Percentiles rank a stretch among this genome's conserved stretches.
phyloP scores from a whole-genome alignment of 1,140 invertebrate genomes.

The Micrasema minimum region DNA sequence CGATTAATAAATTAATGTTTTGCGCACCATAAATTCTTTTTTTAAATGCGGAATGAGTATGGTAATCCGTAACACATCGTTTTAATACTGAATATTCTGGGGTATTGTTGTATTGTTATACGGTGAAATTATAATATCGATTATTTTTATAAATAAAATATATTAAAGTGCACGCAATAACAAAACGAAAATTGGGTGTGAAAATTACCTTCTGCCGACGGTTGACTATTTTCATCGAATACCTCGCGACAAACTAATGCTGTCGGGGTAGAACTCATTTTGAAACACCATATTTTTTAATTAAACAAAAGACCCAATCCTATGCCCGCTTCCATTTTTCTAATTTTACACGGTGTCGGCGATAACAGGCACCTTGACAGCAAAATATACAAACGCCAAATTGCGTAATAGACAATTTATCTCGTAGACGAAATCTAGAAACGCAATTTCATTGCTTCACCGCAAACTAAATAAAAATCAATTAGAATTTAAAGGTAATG shows the following conservation, averaged over 20 bases:
- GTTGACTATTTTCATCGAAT: constrained; percentile 82
- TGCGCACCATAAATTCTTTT: not conserved
- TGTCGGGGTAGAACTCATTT: constrained; percentile 58
- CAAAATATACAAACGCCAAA: constrained; percentile 35
- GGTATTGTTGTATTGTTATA: too few species aligned
- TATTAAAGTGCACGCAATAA: constrained; percentile 14
- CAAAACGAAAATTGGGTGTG: constrained; percentile 31
- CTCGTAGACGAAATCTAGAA: too few species aligned
- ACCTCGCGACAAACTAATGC: constrained; percentile 81
- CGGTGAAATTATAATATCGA: too few species aligned
- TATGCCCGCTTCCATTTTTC: constrained; percentile 34
- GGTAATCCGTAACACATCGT: not conserved
- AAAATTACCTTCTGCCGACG: constrained; percentile 78
- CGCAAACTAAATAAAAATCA: too few species aligned
- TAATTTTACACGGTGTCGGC: not conserved
- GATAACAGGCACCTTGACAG: constrained; percentile 40
- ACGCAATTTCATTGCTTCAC: too few species aligned
- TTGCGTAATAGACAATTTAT: constrained; percentile 9
- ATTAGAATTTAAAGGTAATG: too few species aligned
- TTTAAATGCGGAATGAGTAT: constrained; percentile 11
- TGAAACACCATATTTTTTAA: constrained; percentile 40
- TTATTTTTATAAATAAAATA: too few species aligned
- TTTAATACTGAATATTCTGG: too few species aligned
- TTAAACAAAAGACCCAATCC: constrained; percentile 26
- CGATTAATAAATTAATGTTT: too few species aligned